Conservation (phyloP, 1,140 invertebrate genomes). For the Marisa cornuarietis region DNA sequence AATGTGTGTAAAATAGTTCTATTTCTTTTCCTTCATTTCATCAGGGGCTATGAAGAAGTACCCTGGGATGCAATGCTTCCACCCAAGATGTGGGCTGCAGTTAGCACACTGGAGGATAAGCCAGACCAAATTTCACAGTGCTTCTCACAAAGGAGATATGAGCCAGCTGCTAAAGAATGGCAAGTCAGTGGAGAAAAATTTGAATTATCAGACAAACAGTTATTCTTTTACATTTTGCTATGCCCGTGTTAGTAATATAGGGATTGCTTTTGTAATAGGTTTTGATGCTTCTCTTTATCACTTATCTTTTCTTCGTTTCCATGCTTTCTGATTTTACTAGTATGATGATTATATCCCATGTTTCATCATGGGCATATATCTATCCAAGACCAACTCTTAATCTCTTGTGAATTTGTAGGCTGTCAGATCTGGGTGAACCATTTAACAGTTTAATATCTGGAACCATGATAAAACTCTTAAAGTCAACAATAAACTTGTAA, state of each 20-base stretch:
- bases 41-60: conserved; percentile 58
- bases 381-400: no score
- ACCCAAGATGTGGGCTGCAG: conserved; percentile 53
- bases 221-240: neutral
- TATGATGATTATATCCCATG: no score
- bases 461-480: no score
- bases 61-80: conserved; percentile 59
- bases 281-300: neutral
- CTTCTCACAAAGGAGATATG: conserved; percentile 55
- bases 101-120: conserved; percentile 49
- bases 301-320: no score
- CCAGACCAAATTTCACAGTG: conserved; percentile 60
- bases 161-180: conserved; percentile 58
- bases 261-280: neutral
- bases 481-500: no score
- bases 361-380: no score
- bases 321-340: no score
- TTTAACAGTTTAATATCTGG: no score
- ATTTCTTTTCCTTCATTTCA: neutral
- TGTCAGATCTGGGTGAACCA: no score
- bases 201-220: neutral
- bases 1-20: no score
- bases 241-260: no score
- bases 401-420: no score
- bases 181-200: conserved; percentile 44